phyloP scores from a whole-genome alignment of 2,888 invertebrate species.

The Patella depressa region DNA sequence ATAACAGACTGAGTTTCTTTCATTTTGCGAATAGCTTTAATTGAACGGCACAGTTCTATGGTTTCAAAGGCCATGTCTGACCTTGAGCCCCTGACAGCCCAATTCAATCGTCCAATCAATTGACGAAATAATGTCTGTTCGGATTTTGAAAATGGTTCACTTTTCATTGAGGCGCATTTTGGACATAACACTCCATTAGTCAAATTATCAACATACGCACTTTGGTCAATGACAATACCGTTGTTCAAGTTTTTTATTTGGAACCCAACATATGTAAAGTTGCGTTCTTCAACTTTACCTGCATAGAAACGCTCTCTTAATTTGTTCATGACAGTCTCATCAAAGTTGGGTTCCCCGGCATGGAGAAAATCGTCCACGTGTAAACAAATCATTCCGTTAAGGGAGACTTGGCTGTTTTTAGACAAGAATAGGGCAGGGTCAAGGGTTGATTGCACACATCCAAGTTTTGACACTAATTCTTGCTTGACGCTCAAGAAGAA shows the following conservation, averaged over 20 bases:
- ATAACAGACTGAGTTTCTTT: constrained; percentile 31
- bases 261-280: constrained; percentile 18
- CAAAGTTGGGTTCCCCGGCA: constrained; percentile 18
- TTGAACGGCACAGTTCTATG: constrained; percentile 20
- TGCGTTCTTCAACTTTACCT: not conserved
- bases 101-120: constrained; percentile 25
- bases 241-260: constrained; percentile 1
- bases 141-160: not conserved
- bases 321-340: not conserved
- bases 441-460: constrained; percentile 19
- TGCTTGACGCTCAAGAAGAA: too few species aligned
- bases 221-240: not conserved
- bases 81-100: constrained; percentile 31
- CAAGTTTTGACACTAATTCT: constrained; percentile 6
- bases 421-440: not conserved
- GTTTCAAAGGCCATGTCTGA: constrained; percentile 35
- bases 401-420: not conserved
- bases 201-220: not conserved
- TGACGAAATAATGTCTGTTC: constrained; percentile 14
- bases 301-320: not conserved
- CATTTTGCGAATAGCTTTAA: constrained; percentile 21
- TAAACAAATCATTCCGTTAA: constrained; percentile 14
- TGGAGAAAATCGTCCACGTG: constrained; percentile 28
- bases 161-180: not conserved
- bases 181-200: not conserved